Evolutionary conservation across 2,888 invertebrate genomes (phyloP).

Genomic region (Cephus pulcher): DNA sequence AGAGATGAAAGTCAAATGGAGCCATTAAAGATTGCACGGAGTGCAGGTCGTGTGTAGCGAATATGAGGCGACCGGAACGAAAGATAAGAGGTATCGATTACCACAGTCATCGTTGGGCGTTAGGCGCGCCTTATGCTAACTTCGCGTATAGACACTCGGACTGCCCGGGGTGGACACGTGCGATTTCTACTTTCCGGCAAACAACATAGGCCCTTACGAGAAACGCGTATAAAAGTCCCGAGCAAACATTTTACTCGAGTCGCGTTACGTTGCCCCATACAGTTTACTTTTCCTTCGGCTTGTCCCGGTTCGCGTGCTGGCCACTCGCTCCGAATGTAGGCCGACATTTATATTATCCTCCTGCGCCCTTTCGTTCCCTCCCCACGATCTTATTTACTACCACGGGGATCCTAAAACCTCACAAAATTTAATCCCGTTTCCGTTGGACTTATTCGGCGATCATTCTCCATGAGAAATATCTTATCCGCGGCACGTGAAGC

Average conservation of each 20-base stretch:
- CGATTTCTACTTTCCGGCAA: neutral
- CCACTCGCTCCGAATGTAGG: constrained; percentile 24
- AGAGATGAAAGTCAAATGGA: neutral
- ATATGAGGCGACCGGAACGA: neutral
- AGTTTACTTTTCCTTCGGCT: constrained; percentile 1
- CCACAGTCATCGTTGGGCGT: neutral
- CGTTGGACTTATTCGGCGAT: neutral
- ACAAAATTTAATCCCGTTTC: neutral
- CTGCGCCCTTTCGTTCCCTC: constrained; percentile 21
- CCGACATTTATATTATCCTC: constrained; percentile 28
- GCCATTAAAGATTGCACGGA: neutral
- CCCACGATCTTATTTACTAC: constrained; percentile 16
- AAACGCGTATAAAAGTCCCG: neutral
- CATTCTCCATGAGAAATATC: neutral
- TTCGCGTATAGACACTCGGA: neutral
- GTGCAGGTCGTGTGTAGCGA: neutral
- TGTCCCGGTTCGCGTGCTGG: constrained; percentile 16
- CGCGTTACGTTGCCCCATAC: constrained; percentile 9
- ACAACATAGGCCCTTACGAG: neutral
- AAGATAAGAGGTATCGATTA: neutral
- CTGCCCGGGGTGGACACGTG: neutral
- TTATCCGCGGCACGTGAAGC: neutral
- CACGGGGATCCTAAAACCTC: neutral
- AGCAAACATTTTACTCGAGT: constrained; percentile 6
- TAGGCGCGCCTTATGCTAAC: neutral